Conservation (phyloP, 2,888 invertebrate species). For the Eupithecia insigniata region DNA sequence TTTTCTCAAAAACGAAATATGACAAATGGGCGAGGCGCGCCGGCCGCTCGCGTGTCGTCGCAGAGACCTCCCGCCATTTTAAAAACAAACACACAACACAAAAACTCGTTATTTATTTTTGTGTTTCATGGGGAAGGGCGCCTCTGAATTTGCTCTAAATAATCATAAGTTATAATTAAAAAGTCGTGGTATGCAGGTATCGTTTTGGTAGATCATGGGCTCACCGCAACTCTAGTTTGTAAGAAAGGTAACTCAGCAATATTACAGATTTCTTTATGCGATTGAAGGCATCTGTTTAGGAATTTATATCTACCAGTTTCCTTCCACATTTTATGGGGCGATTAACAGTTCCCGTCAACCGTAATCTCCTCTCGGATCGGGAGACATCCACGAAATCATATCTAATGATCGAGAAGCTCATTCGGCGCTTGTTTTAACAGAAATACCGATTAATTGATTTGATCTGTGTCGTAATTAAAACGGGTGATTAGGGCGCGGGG, state of each 20-base stretch:
- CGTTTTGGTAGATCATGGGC: neutral
- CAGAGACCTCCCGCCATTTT: conserved; percentile 84
- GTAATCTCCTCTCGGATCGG: conserved; percentile 66
- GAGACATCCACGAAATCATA: conserved; percentile 63
- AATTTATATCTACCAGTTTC: conserved; percentile 14
- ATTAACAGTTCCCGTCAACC: conserved; percentile 59
- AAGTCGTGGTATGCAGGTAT: conserved; percentile 57
- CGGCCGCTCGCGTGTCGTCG: conserved; percentile 82
- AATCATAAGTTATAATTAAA: conserved; percentile 83
- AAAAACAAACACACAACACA: conserved; percentile 83
- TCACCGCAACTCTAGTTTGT: neutral
- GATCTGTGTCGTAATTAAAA: conserved; percentile 85
- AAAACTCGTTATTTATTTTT: conserved; percentile 83
- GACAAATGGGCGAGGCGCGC: conserved; percentile 80
- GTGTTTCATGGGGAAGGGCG: conserved; percentile 80
- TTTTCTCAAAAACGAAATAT: conserved; percentile 81
- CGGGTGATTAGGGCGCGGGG: conserved; percentile 83
- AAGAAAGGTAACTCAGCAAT: neutral
- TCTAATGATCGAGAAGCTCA: conserved; percentile 68
- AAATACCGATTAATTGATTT: conserved; percentile 84
- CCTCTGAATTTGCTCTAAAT: conserved; percentile 80
- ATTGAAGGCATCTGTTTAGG: conserved; percentile 8
- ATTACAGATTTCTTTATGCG: conserved; percentile 9
- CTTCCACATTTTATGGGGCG: conserved; percentile 25
- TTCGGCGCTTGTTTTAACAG: conserved; percentile 80